A percentile compares a stretch with the other conserved stretches of the same genome.
phyloP scores from a whole-genome alignment of 1,140 invertebrate species.

The Potamilus streckersoni region DNA sequence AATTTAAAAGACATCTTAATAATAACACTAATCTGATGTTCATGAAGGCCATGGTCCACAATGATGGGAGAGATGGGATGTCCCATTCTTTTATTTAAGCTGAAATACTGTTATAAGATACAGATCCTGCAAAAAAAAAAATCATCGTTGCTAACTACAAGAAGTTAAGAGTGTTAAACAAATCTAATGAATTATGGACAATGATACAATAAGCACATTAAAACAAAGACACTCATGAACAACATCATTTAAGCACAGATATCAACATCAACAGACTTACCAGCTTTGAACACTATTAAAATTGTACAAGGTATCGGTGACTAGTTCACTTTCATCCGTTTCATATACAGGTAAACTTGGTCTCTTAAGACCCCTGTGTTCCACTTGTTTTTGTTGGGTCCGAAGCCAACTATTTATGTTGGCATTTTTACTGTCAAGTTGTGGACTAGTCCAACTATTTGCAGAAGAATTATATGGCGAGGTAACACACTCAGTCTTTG shows the following conservation, averaged over 20 bases:
- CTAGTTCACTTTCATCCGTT: slow-evolving; percentile 79
- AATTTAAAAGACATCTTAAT: too few relatives aligned
- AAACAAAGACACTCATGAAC: too few relatives aligned
- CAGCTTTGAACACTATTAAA: slow-evolving; percentile 86
- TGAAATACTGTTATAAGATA: too few relatives aligned
- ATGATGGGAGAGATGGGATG: too few relatives aligned
- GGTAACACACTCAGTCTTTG: slow-evolving; percentile 2
- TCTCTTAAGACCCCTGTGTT: slow-evolving; percentile 53
- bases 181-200: too few relatives aligned
- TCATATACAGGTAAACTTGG: slow-evolving; percentile 80
- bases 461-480: slow-evolving; percentile 1
- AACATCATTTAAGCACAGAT: not conserved
- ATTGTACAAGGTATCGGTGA: slow-evolving; percentile 87
- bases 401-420: slow-evolving; percentile 59
- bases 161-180: too few relatives aligned
- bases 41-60: too few relatives aligned
- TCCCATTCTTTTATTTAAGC: too few relatives aligned
- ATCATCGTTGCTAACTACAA: too few relatives aligned
- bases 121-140: too few relatives aligned
- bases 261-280: slow-evolving; percentile 71
- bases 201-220: too few relatives aligned
- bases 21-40: too few relatives aligned
- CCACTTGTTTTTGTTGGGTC: slow-evolving; percentile 52
- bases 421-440: slow-evolving; percentile 43
- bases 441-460: slow-evolving; percentile 20